Base-by-base conservation (phyloP, 2,113 vertebrate species). In the Balaeniceps rex region DNA sequence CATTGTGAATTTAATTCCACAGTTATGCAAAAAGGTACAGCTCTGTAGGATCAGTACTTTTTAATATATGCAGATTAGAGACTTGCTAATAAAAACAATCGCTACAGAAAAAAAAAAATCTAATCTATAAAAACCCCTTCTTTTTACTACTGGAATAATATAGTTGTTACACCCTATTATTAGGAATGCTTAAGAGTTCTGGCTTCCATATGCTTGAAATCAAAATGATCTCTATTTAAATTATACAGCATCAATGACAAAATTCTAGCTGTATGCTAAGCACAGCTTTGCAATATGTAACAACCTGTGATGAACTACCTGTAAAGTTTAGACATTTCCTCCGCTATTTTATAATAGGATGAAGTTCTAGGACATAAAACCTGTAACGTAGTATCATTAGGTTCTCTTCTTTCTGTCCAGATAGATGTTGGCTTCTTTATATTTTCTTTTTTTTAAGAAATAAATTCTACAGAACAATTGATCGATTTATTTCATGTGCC, bases 101-200 rank as follows among this genome's bases (percentile, higher is more conserved):
- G 25, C 8, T 61, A 15, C 29, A 57, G 14, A 2, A 36, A 72
- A 71, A 72, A 71, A 65, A 68, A 58, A 42, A 10, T 14, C 4
- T 42, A 23, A 74, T 34, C 28, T 74, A 22, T 76, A 76, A 40
- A 58, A 4, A 0, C 0, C 10, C 26, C 5, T 55, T 54, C 4
- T 66, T 91, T 88, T 78, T 84, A 49, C 12, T 64, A 23, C 12
- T 58, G 12, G 24, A 70, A 60, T 61, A 54, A 72, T 75, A 80
- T 9, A 1, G 14, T 46, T 79, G 7, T 52, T 87, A 9, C 11
- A 60, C 3, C 12, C 15, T 46, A 28, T 47, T 83, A n/a, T 66
- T 47, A 63, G 54, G 11, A 34, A 19, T 80, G 40, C 14, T 49
- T 72, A 71, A 63, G 33, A 34, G 19, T 72, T 91, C 24, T 79